Percentiles rank a stretch among this genome's conserved stretches.
phyloP scores from a whole-genome alignment of 2,888 invertebrate species.

The Nephrotoma appendiculata region DNA sequence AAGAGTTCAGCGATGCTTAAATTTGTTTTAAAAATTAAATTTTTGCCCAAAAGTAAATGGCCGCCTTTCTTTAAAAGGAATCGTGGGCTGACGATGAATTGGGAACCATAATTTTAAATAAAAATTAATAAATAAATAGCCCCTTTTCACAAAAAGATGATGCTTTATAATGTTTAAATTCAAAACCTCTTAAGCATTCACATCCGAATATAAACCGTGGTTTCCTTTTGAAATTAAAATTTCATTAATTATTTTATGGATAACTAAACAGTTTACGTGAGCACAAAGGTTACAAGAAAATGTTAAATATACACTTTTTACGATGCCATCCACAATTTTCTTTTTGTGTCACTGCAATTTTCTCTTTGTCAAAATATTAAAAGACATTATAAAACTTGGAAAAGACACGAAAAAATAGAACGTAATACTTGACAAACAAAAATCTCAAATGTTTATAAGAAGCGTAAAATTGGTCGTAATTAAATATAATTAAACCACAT shows the following conservation, averaged over 20 bases:
- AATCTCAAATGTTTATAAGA: background rate
- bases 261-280: background rate
- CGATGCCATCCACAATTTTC: background rate
- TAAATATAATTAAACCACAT: background rate
- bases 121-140: no score
- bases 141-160: no score
- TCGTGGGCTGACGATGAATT: no score
- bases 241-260: background rate
- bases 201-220: no score
- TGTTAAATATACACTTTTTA: background rate
- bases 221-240: background rate
- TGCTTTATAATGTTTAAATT: no score
- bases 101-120: no score
- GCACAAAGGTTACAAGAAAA: background rate
- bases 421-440: background rate
- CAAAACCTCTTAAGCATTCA: no score
- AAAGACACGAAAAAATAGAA: background rate
- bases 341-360: background rate
- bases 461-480: background rate
- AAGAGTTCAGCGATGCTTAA: no score
- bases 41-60: no score
- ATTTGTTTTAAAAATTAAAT: no score
- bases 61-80: no score
- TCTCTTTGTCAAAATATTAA: background rate
- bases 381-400: background rate